Conservation (phyloP, 2,113 vertebrate genomes). For the Bettongia penicillata region DNA sequence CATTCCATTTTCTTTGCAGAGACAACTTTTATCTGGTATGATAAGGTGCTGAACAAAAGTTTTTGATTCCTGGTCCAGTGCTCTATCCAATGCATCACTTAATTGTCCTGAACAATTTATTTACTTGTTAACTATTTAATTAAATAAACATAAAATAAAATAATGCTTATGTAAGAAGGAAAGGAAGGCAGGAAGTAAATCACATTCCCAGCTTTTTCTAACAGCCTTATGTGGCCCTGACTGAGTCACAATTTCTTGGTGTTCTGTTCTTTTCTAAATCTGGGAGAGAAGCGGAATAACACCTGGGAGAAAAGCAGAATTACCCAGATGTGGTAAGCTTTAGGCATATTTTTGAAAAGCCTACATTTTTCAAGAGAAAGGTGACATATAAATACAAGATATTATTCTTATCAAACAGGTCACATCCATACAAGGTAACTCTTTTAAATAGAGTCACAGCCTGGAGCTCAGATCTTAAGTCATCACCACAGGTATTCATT, state of each 20-base stretch:
- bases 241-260: neutral
- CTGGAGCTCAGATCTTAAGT: neutral
- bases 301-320: conserved; percentile 17
- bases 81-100: neutral
- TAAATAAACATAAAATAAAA: neutral
- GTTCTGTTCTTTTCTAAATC: conserved; percentile 1
- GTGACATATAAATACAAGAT: conserved; percentile 28
- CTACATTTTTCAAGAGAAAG: conserved; percentile 48
- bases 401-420: neutral
- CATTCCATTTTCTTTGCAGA: neutral
- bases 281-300: conserved; percentile 3
- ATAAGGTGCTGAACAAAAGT: neutral
- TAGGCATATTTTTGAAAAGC: conserved; percentile 48
- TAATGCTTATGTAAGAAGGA: neutral
- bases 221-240: neutral
- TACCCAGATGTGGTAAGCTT: conserved; percentile 29
- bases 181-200: neutral
- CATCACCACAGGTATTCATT: neutral
- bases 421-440: neutral
- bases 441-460: conserved; percentile 50
- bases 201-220: neutral
- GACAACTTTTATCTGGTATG: neutral
- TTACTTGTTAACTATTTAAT: neutral
- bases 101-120: neutral
- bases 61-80: neutral